Percentiles rank a stretch among this genome's conserved stretches.
These are phyloP conservation scores for Formica selysi DNA, from an alignment of 1,140 invertebrate genomes.

Conservation along the genomic window DNA sequence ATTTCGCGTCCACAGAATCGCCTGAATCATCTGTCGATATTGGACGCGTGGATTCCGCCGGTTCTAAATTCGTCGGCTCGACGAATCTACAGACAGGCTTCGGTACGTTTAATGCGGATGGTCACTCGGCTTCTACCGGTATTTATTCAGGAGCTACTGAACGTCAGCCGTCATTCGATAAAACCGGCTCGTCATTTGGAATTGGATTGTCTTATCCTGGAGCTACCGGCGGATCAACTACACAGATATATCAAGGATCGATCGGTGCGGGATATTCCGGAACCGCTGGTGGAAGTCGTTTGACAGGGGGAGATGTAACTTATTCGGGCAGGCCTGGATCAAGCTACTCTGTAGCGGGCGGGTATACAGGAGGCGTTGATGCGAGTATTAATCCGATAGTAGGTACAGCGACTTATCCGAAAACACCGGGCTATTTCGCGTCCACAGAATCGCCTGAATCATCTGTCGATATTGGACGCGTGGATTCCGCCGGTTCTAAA, in stretches of 20 bases:
- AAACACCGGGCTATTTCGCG: neutral
- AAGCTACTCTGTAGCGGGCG: neutral
- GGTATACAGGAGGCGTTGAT: slow-evolving; percentile 42
- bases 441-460: slow-evolving; percentile 29
- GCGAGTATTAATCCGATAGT: neutral
- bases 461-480: neutral
- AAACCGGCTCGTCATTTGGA: slow-evolving; percentile 6
- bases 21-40: slow-evolving; percentile 10
- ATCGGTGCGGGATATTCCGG: neutral
- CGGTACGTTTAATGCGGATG: slow-evolving; percentile 12
- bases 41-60: neutral
- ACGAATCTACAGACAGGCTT: slow-evolving; percentile 16
- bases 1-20: slow-evolving; percentile 17
- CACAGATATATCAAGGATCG: slow-evolving; percentile 10
- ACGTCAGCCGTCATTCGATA: neutral
- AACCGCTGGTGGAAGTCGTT: neutral
- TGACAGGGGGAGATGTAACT: neutral
- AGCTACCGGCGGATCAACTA: slow-evolving; percentile 9
- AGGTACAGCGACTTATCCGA: slow-evolving; percentile 20
- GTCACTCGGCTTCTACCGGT: neutral
- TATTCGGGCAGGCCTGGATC: slow-evolving; percentile 39
- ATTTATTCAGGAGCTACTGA: slow-evolving; percentile 27
- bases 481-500: neutral
- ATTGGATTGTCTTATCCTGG: neutral
- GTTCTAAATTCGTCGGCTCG: slow-evolving; percentile 7